A percentile compares a stretch with the other conserved stretches of the same genome.
These are phyloP conservation scores for Parascotia fuliginaria DNA, from an alignment of 2,888 invertebrate species.

Conservation along the genomic window DNA sequence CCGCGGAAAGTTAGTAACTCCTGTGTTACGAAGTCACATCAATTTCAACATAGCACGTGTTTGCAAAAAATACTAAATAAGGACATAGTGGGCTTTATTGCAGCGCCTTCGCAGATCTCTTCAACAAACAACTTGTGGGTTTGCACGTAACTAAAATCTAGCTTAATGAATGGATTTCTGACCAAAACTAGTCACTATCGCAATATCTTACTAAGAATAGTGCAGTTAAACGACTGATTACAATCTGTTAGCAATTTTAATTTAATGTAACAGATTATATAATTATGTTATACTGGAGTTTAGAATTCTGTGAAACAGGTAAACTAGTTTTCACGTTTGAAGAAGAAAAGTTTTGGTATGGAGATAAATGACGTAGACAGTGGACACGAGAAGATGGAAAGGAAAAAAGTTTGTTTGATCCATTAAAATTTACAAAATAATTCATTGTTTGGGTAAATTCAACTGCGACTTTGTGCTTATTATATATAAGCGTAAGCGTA, in stretches of 20 bases:
- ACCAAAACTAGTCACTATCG: conserved; percentile 40
- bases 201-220: conserved; percentile 38
- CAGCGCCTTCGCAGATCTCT: conserved; percentile 51
- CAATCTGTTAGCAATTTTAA: conserved; percentile 40
- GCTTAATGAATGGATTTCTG: conserved; percentile 44
- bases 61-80: conserved; percentile 37
- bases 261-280: conserved; percentile 43
- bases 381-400: too few species aligned
- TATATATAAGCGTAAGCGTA: too few species aligned
- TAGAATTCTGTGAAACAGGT: conserved; percentile 23
- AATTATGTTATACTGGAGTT: conserved; percentile 24
- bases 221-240: conserved; percentile 33
- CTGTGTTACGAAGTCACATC: too few species aligned
- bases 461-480: too few species aligned
- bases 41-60: conserved; percentile 31
- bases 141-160: conserved; percentile 38
- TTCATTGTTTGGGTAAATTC: too few species aligned
- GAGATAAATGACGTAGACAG: too few species aligned
- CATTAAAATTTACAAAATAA: too few species aligned
- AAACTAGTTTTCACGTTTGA: conserved; percentile 20
- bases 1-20: too few species aligned
- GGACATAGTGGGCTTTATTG: conserved; percentile 34
- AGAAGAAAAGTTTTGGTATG: too few species aligned
- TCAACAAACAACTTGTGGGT: conserved; percentile 45
- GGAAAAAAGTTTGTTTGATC: too few species aligned